Conservation (phyloP, 2,113 vertebrate species). For the Burhinus bistriatus region DNA sequence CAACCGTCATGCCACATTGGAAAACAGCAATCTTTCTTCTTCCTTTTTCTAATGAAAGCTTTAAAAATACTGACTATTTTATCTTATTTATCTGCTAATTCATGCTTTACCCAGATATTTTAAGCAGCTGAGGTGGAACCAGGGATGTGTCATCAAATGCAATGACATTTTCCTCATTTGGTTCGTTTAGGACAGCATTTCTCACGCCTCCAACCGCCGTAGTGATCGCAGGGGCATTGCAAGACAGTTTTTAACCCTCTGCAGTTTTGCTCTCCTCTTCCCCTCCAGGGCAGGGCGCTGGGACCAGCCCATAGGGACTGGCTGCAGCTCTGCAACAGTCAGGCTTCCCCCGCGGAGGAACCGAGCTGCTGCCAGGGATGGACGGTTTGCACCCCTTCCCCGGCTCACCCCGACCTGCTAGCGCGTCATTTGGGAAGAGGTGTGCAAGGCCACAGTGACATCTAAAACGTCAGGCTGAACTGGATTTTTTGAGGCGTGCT, state of each 20-base stretch:
- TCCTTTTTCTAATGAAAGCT: background rate
- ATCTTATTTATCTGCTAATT: background rate
- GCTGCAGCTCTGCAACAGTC: background rate
- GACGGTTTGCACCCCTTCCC: background rate
- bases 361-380: background rate
- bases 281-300: background rate
- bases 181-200: background rate
- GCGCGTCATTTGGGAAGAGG: background rate
- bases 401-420: background rate
- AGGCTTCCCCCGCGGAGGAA: background rate
- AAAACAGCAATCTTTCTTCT: background rate
- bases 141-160: background rate
- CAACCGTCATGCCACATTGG: background rate
- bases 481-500: background rate
- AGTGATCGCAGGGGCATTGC: background rate
- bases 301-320: background rate
- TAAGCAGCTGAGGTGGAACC: background rate
- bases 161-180: background rate
- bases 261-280: background rate
- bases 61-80: background rate
- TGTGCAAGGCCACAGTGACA: background rate
- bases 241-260: background rate
- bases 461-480: background rate
- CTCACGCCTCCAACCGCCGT: background rate
- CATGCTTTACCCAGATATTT: background rate